These are phyloP conservation scores for Nephrotoma guestfalica DNA, from an alignment of 2,888 invertebrate species.

Conservation along the genomic window DNA sequence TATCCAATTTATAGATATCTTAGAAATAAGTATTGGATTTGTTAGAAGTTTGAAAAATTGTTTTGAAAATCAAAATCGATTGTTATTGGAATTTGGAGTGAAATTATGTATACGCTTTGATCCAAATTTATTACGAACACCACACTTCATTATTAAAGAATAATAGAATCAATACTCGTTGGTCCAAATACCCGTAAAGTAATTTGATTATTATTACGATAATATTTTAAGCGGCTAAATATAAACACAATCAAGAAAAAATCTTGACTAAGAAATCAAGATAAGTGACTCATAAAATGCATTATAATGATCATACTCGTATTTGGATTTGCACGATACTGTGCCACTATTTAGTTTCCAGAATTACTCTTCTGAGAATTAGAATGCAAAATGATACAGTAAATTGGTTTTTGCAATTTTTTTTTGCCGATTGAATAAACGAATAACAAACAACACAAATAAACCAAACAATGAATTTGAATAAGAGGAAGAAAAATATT, in stretches of 20 bases:
- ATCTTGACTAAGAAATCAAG: not conserved
- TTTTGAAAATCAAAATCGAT: not conserved
- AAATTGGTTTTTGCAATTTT: not conserved
- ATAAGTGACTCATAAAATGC: not conserved
- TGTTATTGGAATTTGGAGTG: not conserved
- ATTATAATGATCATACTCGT: not conserved
- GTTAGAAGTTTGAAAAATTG: not conserved
- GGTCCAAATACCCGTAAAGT: not conserved
- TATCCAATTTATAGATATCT: not conserved
- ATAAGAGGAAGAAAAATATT: not conserved
- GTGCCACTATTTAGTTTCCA: not conserved
- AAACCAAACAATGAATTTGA: not conserved
- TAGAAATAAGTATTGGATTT: not conserved
- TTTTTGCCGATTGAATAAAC: not conserved
- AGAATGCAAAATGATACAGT: not conserved
- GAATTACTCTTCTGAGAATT: not conserved
- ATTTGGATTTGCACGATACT: not conserved
- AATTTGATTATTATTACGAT: not conserved
- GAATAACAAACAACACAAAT: not conserved
- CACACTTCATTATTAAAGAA: too few relatives aligned
- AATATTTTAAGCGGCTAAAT: not conserved
- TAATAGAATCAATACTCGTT: too few relatives aligned
- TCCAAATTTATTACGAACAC: not conserved
- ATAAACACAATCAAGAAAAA: not conserved
- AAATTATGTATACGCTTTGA: not conserved